phyloP scores from a whole-genome alignment of 2,113 vertebrate species.

The Mionectes macconnelli region DNA sequence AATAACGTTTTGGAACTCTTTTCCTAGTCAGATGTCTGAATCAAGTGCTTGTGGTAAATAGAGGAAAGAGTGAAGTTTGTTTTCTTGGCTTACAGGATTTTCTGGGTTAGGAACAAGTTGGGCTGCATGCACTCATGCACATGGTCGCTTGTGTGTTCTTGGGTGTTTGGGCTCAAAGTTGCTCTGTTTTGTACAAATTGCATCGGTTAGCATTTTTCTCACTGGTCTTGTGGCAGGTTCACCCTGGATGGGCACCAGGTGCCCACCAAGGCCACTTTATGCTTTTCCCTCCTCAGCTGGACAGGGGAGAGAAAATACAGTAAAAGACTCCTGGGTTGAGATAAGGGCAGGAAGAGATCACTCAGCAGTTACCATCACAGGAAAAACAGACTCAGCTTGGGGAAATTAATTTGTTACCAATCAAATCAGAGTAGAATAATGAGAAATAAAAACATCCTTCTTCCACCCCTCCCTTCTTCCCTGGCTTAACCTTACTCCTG shows the following conservation, averaged over 20 bases:
- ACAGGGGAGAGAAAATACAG: not conserved
- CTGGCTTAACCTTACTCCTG: too few relatives aligned
- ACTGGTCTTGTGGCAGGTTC: not conserved
- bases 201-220: not conserved
- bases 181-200: not conserved
- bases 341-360: not conserved
- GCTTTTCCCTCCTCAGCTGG: not conserved
- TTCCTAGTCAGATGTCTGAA: not conserved
- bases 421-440: not conserved
- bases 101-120: not conserved
- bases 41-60: not conserved
- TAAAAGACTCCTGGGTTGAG: not conserved
- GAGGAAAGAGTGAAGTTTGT: not conserved
- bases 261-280: not conserved
- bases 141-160: not conserved
- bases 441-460: not conserved
- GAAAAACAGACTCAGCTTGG: not conserved
- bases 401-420: not conserved
- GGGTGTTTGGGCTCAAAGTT: not conserved
- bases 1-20: not conserved
- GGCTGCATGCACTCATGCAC: accelerated
- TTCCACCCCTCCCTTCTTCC: too few relatives aligned
- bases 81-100: not conserved
- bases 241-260: not conserved
- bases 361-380: not conserved